These are phyloP conservation scores for Cryptocephalus moraei DNA, from an alignment of 2,888 invertebrate genomes.

Conservation along the genomic window DNA sequence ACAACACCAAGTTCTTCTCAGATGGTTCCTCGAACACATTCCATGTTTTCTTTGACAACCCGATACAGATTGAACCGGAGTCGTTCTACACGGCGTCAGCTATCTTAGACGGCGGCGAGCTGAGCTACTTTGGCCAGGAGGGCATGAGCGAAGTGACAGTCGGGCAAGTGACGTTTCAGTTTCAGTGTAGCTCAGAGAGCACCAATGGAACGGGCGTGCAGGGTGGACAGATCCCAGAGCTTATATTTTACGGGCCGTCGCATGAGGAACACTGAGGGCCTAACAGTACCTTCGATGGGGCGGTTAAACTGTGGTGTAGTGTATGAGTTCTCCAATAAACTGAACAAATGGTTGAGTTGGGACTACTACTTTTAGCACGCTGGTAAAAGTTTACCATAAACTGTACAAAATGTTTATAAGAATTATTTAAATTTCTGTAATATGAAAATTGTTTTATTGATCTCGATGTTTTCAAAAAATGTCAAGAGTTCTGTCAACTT, in stretches of 20 bases:
- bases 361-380: too few species aligned
- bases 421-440: too few species aligned
- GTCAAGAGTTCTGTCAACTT: too few species aligned
- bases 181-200: slow-evolving; percentile 94
- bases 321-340: too few species aligned
- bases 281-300: too few species aligned
- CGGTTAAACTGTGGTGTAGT: too few species aligned
- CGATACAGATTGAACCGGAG: slow-evolving; percentile 86
- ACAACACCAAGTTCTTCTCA: slow-evolving; percentile 88
- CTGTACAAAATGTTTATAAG: too few species aligned
- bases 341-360: too few species aligned
- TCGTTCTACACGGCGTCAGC: slow-evolving; percentile 94
- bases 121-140: slow-evolving; percentile 96
- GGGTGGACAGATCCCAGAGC: slow-evolving; percentile 94
- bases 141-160: slow-evolving; percentile 90
- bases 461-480: too few species aligned
- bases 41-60: slow-evolving; percentile 77
- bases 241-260: slow-evolving; percentile 88
- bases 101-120: slow-evolving; percentile 82
- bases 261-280: slow-evolving; percentile 34
- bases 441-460: too few species aligned
- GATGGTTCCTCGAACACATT: slow-evolving; percentile 95
- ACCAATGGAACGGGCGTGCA: slow-evolving; percentile 97
- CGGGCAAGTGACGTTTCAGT: slow-evolving; percentile 91
- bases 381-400: too few species aligned